These are phyloP conservation scores for Hoplostethus atlanticus DNA, from an alignment of 2,797 vertebrate genomes.

Conservation along the genomic window DNA sequence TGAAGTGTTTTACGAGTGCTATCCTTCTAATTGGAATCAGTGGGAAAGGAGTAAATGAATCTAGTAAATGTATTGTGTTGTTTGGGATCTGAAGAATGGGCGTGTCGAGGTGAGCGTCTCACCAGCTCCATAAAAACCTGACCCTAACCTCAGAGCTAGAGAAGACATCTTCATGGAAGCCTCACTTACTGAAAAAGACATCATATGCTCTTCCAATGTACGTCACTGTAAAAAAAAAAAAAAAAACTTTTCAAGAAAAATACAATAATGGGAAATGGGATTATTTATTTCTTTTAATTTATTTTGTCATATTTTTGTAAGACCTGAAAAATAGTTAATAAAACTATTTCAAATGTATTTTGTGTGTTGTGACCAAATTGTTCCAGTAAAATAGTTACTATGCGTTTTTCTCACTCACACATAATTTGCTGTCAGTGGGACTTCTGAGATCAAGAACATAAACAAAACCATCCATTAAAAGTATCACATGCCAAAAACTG, in stretches of 20 bases:
- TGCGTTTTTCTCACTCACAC: background rate
- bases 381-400: conserved; percentile 3
- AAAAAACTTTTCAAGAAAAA: conserved; percentile 80
- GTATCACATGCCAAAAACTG: conserved; percentile 46
- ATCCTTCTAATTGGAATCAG: conserved; percentile 32
- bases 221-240: conserved; percentile 80
- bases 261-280: conserved; percentile 83
- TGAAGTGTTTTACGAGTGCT: conserved; percentile 6
- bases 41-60: conserved; percentile 17
- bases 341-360: conserved; percentile 85
- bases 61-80: conserved; percentile 30
- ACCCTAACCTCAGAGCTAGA: conserved; percentile 65
- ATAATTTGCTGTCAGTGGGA: background rate
- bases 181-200: conserved; percentile 72
- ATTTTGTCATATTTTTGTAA: conserved; percentile 99
- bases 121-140: conserved; percentile 64
- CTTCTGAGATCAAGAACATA: background rate
- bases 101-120: conserved; percentile 50
- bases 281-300: conserved; percentile 99
- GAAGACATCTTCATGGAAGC: conserved; percentile 73
- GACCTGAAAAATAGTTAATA: conserved; percentile 94
- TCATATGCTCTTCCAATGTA: conserved; percentile 84
- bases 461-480: conserved; percentile 8
- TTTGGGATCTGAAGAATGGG: conserved; percentile 44
- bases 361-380: conserved; percentile 30